phyloP scores from a whole-genome alignment of 1,140 invertebrate species.

The Chironomus tepperi region DNA sequence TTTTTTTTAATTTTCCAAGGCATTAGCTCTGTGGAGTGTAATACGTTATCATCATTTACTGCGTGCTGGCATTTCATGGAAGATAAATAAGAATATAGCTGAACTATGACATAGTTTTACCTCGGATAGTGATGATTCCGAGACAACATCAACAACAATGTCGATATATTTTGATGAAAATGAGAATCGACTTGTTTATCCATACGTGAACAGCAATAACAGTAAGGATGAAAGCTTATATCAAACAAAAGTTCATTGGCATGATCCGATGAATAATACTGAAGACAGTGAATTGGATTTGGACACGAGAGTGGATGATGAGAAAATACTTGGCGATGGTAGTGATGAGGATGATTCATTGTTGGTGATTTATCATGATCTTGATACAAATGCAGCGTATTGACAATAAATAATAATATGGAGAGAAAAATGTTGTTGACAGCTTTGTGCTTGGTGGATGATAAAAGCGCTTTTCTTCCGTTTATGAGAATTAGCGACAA shows the following conservation, averaged over 20 bases:
- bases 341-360: constrained; percentile 15
- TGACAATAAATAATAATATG: background rate
- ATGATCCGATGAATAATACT: background rate
- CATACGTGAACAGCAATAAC: background rate
- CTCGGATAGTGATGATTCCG: background rate
- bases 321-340: background rate
- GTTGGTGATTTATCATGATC: background rate
- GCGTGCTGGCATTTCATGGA: constrained; percentile 58
- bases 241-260: constrained; percentile 10
- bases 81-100: constrained; percentile 29
- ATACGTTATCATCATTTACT: constrained; percentile 57
- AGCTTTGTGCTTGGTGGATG: background rate
- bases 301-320: background rate
- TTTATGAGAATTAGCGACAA: background rate
- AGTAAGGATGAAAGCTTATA: background rate
- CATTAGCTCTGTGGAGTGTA: constrained; percentile 55
- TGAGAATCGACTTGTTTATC: constrained; percentile 11
- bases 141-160: constrained; percentile 1
- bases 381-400: constrained; percentile 1
- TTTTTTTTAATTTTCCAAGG: constrained; percentile 40
- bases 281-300: constrained; percentile 1
- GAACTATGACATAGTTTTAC: background rate
- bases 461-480: background rate
- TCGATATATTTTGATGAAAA: background rate
- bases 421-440: no score